phyloP scores from a whole-genome alignment of 2,888 invertebrate genomes.

The Gibbula magus region DNA sequence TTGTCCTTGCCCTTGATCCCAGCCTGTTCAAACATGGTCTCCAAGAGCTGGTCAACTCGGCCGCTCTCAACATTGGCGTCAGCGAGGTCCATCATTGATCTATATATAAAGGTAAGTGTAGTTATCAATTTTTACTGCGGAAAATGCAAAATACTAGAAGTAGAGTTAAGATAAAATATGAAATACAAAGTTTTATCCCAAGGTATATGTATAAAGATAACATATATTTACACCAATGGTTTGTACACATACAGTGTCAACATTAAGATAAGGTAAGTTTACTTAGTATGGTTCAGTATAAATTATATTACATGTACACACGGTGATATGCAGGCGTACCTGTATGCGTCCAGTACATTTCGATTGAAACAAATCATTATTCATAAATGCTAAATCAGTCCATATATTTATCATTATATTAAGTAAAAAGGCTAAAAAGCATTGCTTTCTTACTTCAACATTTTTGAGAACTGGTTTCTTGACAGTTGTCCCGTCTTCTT shows the following conservation, averaged over 20 bases:
- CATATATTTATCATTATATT: background rate
- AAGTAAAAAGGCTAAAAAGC: background rate
- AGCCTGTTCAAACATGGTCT: slow-evolving; percentile 55
- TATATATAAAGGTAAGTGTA: slow-evolving; percentile 23
- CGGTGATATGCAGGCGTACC: no score
- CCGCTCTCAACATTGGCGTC: slow-evolving; percentile 51
- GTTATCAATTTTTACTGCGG: no score
- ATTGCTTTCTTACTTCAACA: slow-evolving; percentile 53
- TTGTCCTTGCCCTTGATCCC: slow-evolving; percentile 49
- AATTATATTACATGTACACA: no score
- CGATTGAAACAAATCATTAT: background rate
- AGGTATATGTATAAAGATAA: no score
- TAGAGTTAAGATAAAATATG: no score
- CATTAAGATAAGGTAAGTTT: no score
- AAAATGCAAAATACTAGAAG: no score
- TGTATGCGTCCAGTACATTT: no score
- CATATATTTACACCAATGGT: no score
- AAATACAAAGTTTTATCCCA: no score
- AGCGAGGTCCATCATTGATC: slow-evolving; percentile 63
- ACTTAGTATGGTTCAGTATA: no score
- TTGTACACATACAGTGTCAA: no score
- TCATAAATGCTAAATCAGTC: background rate
- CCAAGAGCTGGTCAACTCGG: slow-evolving; percentile 51
- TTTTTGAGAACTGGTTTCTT: slow-evolving; percentile 53
- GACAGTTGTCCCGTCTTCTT: slow-evolving; percentile 49